phyloP scores from a whole-genome alignment of 2,797 vertebrate genomes.

The Arnoldichthys spilopterus region DNA sequence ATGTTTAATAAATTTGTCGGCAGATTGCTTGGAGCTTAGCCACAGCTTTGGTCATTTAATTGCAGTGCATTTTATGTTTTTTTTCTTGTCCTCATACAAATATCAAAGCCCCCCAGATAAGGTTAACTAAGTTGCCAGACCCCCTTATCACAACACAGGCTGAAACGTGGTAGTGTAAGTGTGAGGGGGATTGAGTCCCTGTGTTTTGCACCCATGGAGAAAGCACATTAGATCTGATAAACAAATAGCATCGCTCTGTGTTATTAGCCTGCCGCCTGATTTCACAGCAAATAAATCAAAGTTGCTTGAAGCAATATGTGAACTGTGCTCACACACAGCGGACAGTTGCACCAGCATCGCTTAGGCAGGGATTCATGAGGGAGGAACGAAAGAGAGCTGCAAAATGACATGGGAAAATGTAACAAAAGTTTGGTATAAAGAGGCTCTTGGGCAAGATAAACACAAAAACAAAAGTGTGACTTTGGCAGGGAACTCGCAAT shows the following conservation, averaged over 20 bases:
- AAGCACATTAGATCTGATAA: slow-evolving; percentile 86
- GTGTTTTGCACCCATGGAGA: slow-evolving; percentile 69
- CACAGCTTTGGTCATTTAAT: slow-evolving; percentile 69
- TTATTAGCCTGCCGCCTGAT: slow-evolving; percentile 89
- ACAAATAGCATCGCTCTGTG: slow-evolving; percentile 93
- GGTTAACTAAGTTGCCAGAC: slow-evolving; percentile 72
- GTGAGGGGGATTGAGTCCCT: slow-evolving; percentile 11
- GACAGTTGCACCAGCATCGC: slow-evolving; percentile 57
- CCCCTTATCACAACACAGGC: slow-evolving; percentile 79
- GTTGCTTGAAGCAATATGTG: slow-evolving; percentile 79
- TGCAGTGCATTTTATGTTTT: slow-evolving; percentile 56
- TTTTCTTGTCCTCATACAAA: slow-evolving; percentile 35
- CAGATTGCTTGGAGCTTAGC: slow-evolving; percentile 6
- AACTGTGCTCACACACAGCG: slow-evolving; percentile 68
- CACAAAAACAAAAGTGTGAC: not conserved
- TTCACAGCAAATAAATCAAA: slow-evolving; percentile 95
- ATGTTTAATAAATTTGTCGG: slow-evolving; percentile 58
- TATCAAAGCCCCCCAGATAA: slow-evolving; percentile 65
- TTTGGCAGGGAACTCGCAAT: not conserved
- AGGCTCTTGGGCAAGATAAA: not conserved
- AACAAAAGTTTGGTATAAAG: slow-evolving; percentile 13
- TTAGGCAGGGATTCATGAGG: slow-evolving; percentile 5
- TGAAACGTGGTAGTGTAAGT: slow-evolving; percentile 62
- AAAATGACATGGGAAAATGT: slow-evolving; percentile 20
- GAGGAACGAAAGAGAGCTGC: slow-evolving; percentile 2